Base-by-base conservation (phyloP, 2,113 vertebrate genomes). In the Hirundichthys speculiger region DNA sequence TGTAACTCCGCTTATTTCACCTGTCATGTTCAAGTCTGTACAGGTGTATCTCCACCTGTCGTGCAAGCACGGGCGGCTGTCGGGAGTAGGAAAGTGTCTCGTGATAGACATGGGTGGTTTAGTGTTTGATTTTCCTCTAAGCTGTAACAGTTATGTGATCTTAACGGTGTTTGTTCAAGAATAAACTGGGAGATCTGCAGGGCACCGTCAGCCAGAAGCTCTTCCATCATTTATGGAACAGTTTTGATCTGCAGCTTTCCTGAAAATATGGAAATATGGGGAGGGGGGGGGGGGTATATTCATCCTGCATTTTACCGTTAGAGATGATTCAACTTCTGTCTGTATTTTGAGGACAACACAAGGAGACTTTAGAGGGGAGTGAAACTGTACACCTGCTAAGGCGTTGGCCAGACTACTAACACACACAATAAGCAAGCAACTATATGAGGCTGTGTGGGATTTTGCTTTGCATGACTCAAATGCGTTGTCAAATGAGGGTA, bases 371-470 rank as follows among this genome's bases (percentile, higher is more conserved):
- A 82, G 80, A 90, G 81, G 77, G 73, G 72, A 85, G 76, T 93
- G 93, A 93, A 94, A 94, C 68, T 64, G 83, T 90, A 93, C 92
- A 93, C 92, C 92, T 89, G 82, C 2, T 88, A 34, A 94, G 93
- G 93, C 90, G 93, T 94, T 94, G 93, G 86, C 92, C 79, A 69
- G n/a, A 69, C 75, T 70, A 76, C 85, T 80, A 58, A 83, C 74
- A 75, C 57, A 83, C 82, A 91, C 86, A 89, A 88, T 86, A 78
- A 84, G 85, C 89, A 89, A 87, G 75, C 62, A 60, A 68, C 73
- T 80, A 45, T 71, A 59, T 72, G 64, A 73, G 72, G 74, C 73
- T 73, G 42, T 42, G 27, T 40, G 27, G 42, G 39, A 60, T 67
- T 83, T 82, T 64, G 72, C 62, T 63, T 38, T 20, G 42, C 38